phyloP scores from a whole-genome alignment of 2,888 invertebrate genomes.

The Spodoptera exigua region DNA sequence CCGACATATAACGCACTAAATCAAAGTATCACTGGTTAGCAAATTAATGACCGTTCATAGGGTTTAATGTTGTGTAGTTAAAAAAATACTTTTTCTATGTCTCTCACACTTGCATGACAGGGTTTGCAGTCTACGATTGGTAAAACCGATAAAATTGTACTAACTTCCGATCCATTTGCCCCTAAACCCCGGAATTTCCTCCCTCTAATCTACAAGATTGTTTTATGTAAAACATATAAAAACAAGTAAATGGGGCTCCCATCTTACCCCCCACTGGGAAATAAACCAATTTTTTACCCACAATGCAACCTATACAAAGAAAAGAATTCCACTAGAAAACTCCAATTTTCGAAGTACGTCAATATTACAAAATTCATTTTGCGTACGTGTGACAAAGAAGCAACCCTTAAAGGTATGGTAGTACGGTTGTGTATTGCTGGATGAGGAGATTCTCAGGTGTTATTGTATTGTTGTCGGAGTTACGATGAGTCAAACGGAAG shows the following conservation, averaged over 20 bases:
- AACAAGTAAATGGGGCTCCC: conserved; percentile 9
- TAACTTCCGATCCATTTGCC: too few relatives aligned
- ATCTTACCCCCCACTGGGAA: conserved; percentile 15
- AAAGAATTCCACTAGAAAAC: conserved; percentile 41
- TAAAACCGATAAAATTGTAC: too few relatives aligned
- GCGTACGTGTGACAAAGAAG: accelerated
- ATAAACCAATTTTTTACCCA: conserved; percentile 42
- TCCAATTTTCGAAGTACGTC: conserved; percentile 49
- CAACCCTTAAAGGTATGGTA: neutral
- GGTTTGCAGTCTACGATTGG: too few relatives aligned
- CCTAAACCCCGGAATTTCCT: too few relatives aligned
- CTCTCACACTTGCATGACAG: too few relatives aligned
- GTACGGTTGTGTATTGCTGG: conserved; percentile 9
- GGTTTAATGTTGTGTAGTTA: too few relatives aligned
- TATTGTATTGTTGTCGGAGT: neutral
- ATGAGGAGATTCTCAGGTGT: neutral
- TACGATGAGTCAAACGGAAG: conserved; percentile 44
- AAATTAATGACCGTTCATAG: too few relatives aligned
- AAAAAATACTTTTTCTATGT: too few relatives aligned
- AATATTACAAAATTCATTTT: conserved; percentile 27
- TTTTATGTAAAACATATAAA: conserved; percentile 9
- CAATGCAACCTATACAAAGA: conserved; percentile 41
- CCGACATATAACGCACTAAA: too few relatives aligned
- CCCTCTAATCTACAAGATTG: neutral
- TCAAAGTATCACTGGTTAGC: too few relatives aligned